These are phyloP conservation scores for Mesaphorura yosii DNA, from an alignment of 1,140 invertebrate genomes.

Conservation along the genomic window DNA sequence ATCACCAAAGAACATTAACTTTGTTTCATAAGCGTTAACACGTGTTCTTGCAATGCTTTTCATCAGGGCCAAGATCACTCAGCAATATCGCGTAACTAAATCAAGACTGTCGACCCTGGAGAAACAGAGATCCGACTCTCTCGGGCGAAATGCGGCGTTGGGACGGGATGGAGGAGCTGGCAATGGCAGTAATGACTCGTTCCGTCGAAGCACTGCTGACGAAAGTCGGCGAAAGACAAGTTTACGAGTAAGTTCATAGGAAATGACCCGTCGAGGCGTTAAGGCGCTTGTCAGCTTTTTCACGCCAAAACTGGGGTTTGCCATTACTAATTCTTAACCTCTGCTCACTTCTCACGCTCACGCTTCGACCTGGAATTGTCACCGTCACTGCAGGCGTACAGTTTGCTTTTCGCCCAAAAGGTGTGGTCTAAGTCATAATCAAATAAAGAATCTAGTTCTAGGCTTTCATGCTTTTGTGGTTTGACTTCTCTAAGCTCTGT, in stretches of 20 bases:
- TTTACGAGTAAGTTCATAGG: constrained; percentile 26
- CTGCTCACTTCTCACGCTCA: not conserved
- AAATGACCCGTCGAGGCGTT: no score
- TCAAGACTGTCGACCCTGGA: constrained; percentile 19
- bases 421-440: constrained; percentile 32
- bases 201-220: constrained; percentile 23
- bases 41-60: no score
- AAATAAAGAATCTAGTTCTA: not conserved
- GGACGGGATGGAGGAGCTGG: not conserved
- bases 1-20: not conserved
- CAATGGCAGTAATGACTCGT: constrained; percentile 13
- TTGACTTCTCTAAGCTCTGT: constrained; percentile 3
- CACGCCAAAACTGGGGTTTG: not conserved
- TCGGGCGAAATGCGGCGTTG: constrained; percentile 19
- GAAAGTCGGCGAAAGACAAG: constrained; percentile 27
- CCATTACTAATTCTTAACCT: not conserved
- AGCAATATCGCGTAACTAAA: constrained; percentile 29
- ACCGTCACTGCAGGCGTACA: constrained; percentile 31
- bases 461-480: constrained; percentile 9
- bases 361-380: not conserved
- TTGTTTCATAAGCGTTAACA: no score
- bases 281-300: constrained; percentile 20
- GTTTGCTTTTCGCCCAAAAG: constrained; percentile 43
- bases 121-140: constrained; percentile 26
- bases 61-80: constrained; percentile 30